These are phyloP conservation scores for Pogona vitticeps DNA, from an alignment of 2,113 vertebrate genomes.

Conservation along the genomic window DNA sequence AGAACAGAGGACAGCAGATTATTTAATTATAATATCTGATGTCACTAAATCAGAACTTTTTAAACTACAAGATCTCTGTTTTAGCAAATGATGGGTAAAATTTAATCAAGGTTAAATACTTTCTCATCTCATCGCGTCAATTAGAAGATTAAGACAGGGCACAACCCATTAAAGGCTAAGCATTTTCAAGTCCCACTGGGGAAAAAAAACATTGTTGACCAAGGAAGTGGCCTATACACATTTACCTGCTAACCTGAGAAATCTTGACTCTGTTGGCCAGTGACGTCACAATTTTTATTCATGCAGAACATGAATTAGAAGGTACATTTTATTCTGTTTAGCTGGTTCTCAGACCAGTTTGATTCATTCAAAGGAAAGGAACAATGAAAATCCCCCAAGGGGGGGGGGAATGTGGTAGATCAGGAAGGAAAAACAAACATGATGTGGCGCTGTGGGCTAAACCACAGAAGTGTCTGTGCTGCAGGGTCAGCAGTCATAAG, in stretches of 20 bases:
- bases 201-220: no score
- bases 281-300: neutral
- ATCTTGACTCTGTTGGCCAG: neutral
- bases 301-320: neutral
- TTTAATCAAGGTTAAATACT: neutral
- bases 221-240: no score
- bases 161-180: neutral
- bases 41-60: fast-evolving
- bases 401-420: no score
- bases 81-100: neutral
- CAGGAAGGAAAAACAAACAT: neutral
- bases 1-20: neutral
- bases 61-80: neutral
- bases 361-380: neutral
- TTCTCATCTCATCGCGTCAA: no score
- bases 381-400: neutral
- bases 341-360: neutral
- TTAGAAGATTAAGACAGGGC: neutral
- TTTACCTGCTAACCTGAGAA: neutral
- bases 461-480: no score
- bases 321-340: neutral
- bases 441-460: no score
- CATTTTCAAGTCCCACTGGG: neutral
- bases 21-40: fast-evolving
- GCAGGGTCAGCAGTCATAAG: no score